Base-by-base conservation (phyloP, 2,113 vertebrate genomes). In the Raja brachyura region DNA sequence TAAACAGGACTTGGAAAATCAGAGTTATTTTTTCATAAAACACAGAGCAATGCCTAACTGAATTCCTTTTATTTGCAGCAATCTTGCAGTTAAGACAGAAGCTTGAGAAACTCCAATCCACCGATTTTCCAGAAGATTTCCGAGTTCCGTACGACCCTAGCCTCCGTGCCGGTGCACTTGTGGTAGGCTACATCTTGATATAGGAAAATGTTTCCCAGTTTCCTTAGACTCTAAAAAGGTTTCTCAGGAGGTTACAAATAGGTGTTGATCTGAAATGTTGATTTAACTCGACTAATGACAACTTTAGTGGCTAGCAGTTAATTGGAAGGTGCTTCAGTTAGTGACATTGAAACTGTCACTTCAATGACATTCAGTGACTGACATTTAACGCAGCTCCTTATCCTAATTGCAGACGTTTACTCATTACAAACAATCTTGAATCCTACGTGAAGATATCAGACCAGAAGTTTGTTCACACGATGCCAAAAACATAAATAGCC, bases 61-160 rank as follows among this genome's bases (percentile, higher is more conserved):
- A 66, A 33, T 75, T 39, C 61, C 0, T 61, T 95, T 95, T 93
- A 85, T 94, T 95, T 95, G 93, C 95, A 99, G 99, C 98, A 95
- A 97, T 99, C 95, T 95, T 96, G 73, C 98, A 98, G 95, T 95
- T 99, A 94, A 97, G 98, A 93, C 98, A 99, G 95, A 99, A 98
- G 94, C 97, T 99, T 96, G 98, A 99, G 96, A 97, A 94, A 93
- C 96, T 99, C 54, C 98, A 99, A 94, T 96, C 94, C 78, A 97
- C 96, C 3, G 97, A 96, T 93, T 96, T 99, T 88, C 99, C 98
- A 0, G 94, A 97, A 93, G 98, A 96, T 95, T 99, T 99, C 94
- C 97, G 97, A 95, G 98, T 99, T 78, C 99, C 98, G 0, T 99
- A 99, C 93, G 98, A 99, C 93, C 99, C 98, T 54, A 97, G 98